Evolutionary conservation across 2,797 vertebrate genomes (phyloP).

Genomic region (Malacoraja senta): DNA sequence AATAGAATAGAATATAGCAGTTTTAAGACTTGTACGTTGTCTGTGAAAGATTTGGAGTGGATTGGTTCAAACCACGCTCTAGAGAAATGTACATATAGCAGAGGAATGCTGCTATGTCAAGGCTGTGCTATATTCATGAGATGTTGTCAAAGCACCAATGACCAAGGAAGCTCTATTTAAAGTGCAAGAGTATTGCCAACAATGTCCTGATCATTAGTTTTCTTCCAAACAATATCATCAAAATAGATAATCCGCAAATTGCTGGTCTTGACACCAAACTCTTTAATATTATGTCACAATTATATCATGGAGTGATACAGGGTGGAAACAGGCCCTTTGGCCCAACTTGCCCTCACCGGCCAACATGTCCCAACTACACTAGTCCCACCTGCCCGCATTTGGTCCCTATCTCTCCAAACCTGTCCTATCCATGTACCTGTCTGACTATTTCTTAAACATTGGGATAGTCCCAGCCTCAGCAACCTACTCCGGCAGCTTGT

Average conservation of each 20-base stretch:
- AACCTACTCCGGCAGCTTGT: no score
- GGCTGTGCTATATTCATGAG: background rate
- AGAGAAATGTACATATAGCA: background rate
- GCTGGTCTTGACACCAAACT: no score
- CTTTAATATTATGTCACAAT: no score
- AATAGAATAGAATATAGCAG: background rate
- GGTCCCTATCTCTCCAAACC: no score
- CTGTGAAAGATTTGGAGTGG: background rate
- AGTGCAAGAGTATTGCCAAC: background rate
- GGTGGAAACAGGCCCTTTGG: no score
- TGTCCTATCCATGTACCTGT: no score
- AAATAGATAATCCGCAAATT: background rate
- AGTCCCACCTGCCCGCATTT: no score
- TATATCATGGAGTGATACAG: no score
- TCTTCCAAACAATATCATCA: background rate
- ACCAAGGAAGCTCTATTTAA: background rate
- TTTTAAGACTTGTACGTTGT: background rate
- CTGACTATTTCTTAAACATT: no score
- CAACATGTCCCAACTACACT: no score
- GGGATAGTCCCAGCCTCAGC: no score
- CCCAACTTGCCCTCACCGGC: no score
- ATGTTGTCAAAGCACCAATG: background rate
- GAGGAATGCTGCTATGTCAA: background rate
- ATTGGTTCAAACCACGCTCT: background rate
- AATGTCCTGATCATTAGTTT: background rate